Evolutionary conservation across 2,797 vertebrate genomes (phyloP), one percentile per base, ranked within the genome.

Genomic region (Chelon auratus): DNA sequence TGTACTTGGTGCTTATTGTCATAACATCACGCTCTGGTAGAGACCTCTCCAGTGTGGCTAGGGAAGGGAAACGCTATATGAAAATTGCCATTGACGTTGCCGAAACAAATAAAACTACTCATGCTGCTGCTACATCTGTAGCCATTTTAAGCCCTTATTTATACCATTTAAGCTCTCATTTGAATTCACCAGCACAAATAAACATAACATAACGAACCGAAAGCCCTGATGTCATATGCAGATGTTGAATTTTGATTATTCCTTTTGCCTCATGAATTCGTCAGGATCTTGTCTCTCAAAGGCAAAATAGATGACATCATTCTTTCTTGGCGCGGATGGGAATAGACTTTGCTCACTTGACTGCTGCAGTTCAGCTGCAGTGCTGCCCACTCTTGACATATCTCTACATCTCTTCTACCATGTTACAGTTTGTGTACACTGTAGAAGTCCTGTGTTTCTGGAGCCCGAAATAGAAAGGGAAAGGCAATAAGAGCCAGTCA

Each of bases 281-380:
- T 87, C 86, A 83, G 92, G 92, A 91, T 92, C 87, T 90, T 89
- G 90, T 89, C 91, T 93, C 90, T 90, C 79, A 86, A 82, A 93
- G 90, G 87, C 87, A 91, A 92, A 95, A 92, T 90, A 93, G 84
- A 94, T 92, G 74, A 90, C 89, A 88, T 93, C 92, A 94, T 86
- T 90, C 84, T 93, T 94, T 87, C 93, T 93, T 89, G 92, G 86
- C 88, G 56, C 90, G 85, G 58, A 82, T 17, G 66, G 65, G 30
- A 71, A 69, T 55, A 9, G 56, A 67, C 75, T 89, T 90, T 77
- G 80, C 84, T 91, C 82, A 36, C 75, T 87, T 77, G 83, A 12
- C 84, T 89, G 82, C 68, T 66, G 83, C 78, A 85, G 75, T 87
- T 83, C 52, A 81, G 70, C 78, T 88, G 78, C 77, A 63, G 30